phyloP scores from a whole-genome alignment of 2,797 vertebrate genomes.

The Enteromius fasciolatus region DNA sequence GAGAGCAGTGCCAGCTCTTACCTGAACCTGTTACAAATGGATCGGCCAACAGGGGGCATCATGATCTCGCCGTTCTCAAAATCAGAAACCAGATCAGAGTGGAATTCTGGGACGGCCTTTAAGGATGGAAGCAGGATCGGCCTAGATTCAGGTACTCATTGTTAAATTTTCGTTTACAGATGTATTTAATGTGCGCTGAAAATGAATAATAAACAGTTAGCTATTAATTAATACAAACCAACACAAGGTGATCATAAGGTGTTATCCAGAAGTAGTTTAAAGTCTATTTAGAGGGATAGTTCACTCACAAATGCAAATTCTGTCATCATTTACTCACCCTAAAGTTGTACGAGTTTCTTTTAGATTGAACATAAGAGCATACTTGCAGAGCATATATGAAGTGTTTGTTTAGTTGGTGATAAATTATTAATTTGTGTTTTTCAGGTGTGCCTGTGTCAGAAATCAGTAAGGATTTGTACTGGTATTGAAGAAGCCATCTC shows the following conservation, averaged over 20 bases:
- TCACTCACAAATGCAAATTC: background rate
- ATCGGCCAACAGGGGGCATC: conserved; percentile 65
- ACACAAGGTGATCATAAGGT: background rate
- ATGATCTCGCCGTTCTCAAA: conserved; percentile 69
- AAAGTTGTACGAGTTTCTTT: background rate
- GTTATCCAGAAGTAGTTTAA: background rate
- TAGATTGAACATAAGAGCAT: background rate
- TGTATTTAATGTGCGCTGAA: background rate
- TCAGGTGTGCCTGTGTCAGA: conserved; percentile 70
- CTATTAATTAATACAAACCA: background rate
- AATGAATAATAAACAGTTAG: background rate
- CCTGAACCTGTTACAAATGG: conserved; percentile 76
- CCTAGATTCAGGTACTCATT: conserved; percentile 67
- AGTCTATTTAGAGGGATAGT: background rate
- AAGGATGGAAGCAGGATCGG: conserved; percentile 72
- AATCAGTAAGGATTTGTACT: conserved; percentile 71
- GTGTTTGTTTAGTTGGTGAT: too few relatives aligned
- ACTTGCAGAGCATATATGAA: background rate
- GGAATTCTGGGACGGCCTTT: conserved; percentile 61
- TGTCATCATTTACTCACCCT: background rate
- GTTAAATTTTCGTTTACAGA: background rate
- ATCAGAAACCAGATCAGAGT: conserved; percentile 66
- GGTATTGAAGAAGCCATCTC: conserved; percentile 57
- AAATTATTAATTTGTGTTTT: conserved; percentile 55
- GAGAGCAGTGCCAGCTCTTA: conserved; percentile 63